These are phyloP conservation scores for Mystacornis crossleyi DNA, from an alignment of 2,113 vertebrate species.

Conservation along the genomic window DNA sequence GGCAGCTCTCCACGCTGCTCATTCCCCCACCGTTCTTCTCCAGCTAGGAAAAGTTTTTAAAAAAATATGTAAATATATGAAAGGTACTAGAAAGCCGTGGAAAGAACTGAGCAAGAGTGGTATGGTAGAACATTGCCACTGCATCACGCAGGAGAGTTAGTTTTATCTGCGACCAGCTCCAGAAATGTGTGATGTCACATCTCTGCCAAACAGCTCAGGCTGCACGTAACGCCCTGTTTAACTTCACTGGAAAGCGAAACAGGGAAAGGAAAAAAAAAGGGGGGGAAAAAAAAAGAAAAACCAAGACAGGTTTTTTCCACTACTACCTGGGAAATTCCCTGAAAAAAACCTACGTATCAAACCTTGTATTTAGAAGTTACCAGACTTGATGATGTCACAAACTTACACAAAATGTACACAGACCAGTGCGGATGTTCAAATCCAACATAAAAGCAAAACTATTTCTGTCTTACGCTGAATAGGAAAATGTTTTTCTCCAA, in stretches of 20 bases:
- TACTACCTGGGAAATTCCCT: background rate
- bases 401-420: background rate
- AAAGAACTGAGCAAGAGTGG: background rate
- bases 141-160: background rate
- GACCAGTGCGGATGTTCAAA: background rate
- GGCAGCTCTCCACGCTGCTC: background rate
- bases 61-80: background rate
- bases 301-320: background rate
- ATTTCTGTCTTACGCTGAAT: background rate
- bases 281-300: rapidly evolving
- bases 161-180: background rate
- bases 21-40: background rate
- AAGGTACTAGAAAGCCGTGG: background rate
- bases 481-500: conserved; percentile 13
- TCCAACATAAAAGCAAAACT: background rate
- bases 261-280: too few species aligned
- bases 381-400: background rate
- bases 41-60: rapidly evolving
- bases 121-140: background rate
- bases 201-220: background rate
- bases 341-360: background rate
- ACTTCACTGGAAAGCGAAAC: background rate
- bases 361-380: background rate
- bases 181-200: background rate
- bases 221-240: background rate